Evolutionary conservation across 1,140 invertebrate genomes (phyloP), one percentile per base, ranked within the genome.

Genomic region (Mercenaria mercenaria): DNA sequence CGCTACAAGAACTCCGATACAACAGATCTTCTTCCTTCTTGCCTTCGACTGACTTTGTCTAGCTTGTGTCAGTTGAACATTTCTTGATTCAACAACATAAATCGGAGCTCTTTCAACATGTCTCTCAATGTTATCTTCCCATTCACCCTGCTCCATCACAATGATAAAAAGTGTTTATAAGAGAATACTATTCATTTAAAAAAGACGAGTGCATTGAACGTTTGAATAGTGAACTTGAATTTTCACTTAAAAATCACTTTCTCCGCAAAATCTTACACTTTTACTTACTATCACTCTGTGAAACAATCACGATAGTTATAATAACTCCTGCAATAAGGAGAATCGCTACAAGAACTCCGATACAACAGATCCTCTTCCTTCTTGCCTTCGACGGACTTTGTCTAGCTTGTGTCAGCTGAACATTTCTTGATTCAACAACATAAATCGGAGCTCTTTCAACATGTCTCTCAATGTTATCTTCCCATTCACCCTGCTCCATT

Each of bases 71-170:
- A 89, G 50, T 47, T 89, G 87, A 39, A 29, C 50, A 56, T 29
- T 72, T 37, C 77, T 79, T 37, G 41, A 20, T 32, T 61, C 77
- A 1, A 89, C 87, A 37, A 67, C 37, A 80, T 23, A 29, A 80
- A 13, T 39, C 11, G 26, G 2, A 26, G 87, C 79, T 43, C 74
- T 61, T 15, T 52, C 59, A 26, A 89, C 79, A 43, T 82, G 79
- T 0, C 43, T 32, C 50, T 89, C 87, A 18, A 89, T 89, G 1
- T 39, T 81, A 41, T 89, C 77, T 26, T 82, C 43, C 37, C 32
- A 59, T 32, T 89, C 87, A 41, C 87, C 87, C 83, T 89, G 87
- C 37, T 74, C 79, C 79, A 89, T 72, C n/a, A n/a, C n/a, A n/a
- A n/a, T n/a, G n/a, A n/a, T n/a, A n/a, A n/a, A n/a, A n/a, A n/a